phyloP scores from a whole-genome alignment of 2,888 invertebrate genomes.

The Cataglyphis albicans region DNA sequence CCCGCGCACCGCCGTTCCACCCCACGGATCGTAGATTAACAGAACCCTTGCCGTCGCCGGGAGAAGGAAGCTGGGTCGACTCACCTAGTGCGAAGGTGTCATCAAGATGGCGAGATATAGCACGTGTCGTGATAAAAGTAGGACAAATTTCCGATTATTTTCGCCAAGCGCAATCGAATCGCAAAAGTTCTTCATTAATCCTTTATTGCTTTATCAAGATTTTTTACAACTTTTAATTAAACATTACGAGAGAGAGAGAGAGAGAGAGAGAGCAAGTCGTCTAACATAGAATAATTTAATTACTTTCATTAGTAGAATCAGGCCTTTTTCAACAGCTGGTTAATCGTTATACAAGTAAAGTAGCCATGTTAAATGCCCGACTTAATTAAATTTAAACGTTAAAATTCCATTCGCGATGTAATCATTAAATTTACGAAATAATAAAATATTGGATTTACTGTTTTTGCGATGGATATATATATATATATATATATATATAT shows the following conservation, averaged over 20 bases:
- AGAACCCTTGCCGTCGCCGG: constrained; percentile 81
- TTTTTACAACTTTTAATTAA: constrained; percentile 51
- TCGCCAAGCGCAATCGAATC: not conserved
- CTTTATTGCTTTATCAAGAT: constrained; percentile 13
- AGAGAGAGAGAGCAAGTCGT: not conserved
- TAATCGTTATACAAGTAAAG: constrained; percentile 38
- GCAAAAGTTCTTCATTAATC: constrained; percentile 18
- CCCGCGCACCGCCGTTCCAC: constrained; percentile 65
- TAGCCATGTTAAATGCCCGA: constrained; percentile 45
- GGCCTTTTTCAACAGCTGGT: constrained; percentile 22
- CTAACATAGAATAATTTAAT: constrained; percentile 36
- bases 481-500: constrained; percentile 35
- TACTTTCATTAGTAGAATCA: constrained; percentile 28
- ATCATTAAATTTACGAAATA: constrained; percentile 56
- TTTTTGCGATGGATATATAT: constrained; percentile 21
- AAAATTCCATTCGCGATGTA: constrained; percentile 54
- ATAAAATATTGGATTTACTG: constrained; percentile 53
- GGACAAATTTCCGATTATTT: constrained; percentile 45
- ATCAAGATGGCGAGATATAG: constrained; percentile 74
- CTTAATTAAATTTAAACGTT: constrained; percentile 53
- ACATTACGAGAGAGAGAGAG: constrained; percentile 23
- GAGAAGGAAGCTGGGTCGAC: constrained; percentile 81
- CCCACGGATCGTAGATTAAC: constrained; percentile 84
- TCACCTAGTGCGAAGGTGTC: constrained; percentile 82
- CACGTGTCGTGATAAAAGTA: constrained; percentile 47